Conservation (phyloP, 1,140 invertebrate species). For the Lasaia peninsularis region DNA sequence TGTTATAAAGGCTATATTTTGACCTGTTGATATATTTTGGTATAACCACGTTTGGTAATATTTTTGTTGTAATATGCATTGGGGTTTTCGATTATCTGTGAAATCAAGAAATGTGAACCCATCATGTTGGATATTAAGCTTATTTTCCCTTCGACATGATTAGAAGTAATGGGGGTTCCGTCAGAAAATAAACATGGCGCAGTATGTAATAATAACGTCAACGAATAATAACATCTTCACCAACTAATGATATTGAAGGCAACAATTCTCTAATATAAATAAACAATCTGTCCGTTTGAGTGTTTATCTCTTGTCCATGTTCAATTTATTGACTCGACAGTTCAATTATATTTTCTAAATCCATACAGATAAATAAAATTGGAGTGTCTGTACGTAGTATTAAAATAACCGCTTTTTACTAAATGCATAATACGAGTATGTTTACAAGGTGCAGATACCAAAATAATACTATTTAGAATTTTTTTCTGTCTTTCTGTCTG, state of each 20-base stretch:
- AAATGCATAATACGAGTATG: too few relatives aligned
- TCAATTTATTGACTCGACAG: background rate
- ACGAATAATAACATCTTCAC: slow-evolving; percentile 2
- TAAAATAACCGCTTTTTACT: too few relatives aligned
- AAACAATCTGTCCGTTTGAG: slow-evolving; percentile 7
- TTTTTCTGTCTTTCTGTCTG: too few relatives aligned
- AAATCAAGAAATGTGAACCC: too few relatives aligned
- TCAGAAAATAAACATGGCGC: background rate
- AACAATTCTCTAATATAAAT: slow-evolving; percentile 7
- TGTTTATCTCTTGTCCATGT: slow-evolving; percentile 1
- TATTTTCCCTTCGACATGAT: too few relatives aligned
- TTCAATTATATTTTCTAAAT: background rate
- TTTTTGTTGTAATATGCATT: background rate
- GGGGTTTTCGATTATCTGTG: background rate
- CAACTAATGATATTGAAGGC: background rate
- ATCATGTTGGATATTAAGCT: too few relatives aligned
- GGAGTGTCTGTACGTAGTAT: too few relatives aligned
- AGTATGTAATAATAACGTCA: background rate
- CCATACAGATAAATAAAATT: too few relatives aligned
- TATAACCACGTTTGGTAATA: background rate
- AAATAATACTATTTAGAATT: too few relatives aligned
- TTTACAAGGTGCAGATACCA: too few relatives aligned
- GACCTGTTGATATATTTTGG: background rate
- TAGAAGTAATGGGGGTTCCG: background rate
- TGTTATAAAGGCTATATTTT: slow-evolving; percentile 8